Base-by-base conservation (phyloP, 2,797 vertebrate species). In the Kryptopterus vitreolus region DNA sequence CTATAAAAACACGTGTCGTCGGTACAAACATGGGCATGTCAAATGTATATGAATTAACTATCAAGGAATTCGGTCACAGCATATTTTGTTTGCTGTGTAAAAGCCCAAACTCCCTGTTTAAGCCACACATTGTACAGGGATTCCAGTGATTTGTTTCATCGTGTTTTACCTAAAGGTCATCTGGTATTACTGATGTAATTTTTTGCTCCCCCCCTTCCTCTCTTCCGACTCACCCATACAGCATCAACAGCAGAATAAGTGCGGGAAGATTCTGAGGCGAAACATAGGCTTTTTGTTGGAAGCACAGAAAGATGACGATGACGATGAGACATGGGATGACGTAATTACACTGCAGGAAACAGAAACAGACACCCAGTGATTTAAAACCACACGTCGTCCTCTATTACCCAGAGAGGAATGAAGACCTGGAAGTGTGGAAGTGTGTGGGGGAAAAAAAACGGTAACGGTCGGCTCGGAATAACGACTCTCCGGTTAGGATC, bases 261-360 rank as follows among this genome's bases (percentile, higher is more conserved):
- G 97, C 96, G 0, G 98, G 98, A 46, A 99, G 92, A 88, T 99
- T 99, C 13, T 94, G 83, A 20, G 95, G 93, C 3, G 98, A 99
- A 73, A 98, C 98, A 0, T 99, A 99, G 4, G 97, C 93, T 88
- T 99, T 93, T 94, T 97, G 96, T 91, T 99, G 97, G 91, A 99
- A 99, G 92, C 95, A 94, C 89, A 99, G 91, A 92, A 99, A 99
- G 91, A 99, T 98, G 88, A 95, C 85, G 31, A 98, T 92, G 79
- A 99, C 96, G 57, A 99, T 91, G 0, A 96, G 81, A 77, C 96
- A 97, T 0, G 98, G 96, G 76, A 99, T 78, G 76, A 96, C 88
- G 82, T 99, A 99, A 93, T 99, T 99, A 86, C 98, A 99, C 98
- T 99, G 85, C 75, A 89, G 88, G 69, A 62, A 70, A 76, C 13